Evolutionary conservation across 2,888 invertebrate genomes (phyloP), one percentile per base, ranked within the genome.

Genomic region (Glomeris marginata): DNA sequence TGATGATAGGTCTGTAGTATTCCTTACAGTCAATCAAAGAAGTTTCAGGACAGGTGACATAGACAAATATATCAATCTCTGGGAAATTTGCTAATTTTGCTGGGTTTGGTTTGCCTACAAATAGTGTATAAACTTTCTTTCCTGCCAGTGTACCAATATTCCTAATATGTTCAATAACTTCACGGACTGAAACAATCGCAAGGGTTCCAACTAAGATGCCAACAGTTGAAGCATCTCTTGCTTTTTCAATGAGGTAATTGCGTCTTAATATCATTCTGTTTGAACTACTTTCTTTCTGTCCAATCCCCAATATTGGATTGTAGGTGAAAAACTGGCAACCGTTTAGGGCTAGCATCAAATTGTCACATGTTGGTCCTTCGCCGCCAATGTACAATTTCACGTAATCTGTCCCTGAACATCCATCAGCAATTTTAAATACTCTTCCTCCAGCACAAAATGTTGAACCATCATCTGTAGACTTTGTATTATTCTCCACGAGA

Each of bases 81-180:
- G 84, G 79, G 66, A 95, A 92, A 69, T 98, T 98, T 0, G 92
- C 91, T 53, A 98, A 70, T 67, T 98, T 98, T 0, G 88, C 82
- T 11, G 86, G 83, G 71, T 90, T 95, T 2, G 92, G 83, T 65
- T 92, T 91, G 4, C 95, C 97, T 48, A 97, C 86, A 21, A 85
- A 86, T 49, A 97, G 78, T 42, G 88, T 80, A 63, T 95, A 94
- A 55, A 81, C 80, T 64, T 87, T 91, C 63, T 91, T 92, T 0
- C 81, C 81, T 50, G 81, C 79, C 1, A 73, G 66, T 59, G 76
- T 77, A 37, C 88, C 78, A 47, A 90, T 69, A 47, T 72, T 66
- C 64, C 84, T 81, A 58, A 91, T 68, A 50, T 80, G 74, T n/a
- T 73, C 72, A 10, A 92, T 79, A 8, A 84, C 77, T 50, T 78